These are phyloP conservation scores for Phthorimaea operculella DNA, from an alignment of 1,140 invertebrate species.

Conservation along the genomic window DNA sequence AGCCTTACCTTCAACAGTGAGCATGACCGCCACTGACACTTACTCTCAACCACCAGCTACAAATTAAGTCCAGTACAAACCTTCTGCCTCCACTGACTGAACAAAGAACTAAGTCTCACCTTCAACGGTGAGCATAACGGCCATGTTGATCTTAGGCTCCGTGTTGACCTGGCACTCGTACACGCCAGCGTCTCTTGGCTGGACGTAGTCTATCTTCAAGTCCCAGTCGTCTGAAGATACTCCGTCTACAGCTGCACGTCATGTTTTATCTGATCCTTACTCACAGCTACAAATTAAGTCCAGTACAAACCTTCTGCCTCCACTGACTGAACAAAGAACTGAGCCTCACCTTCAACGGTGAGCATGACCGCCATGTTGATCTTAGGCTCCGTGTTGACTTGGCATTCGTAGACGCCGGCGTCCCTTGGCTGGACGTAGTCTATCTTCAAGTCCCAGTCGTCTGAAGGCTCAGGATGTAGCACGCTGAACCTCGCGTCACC, in stretches of 20 bases:
- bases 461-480: slow-evolving; percentile 83
- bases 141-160: slow-evolving; percentile 87
- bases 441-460: slow-evolving; percentile 92
- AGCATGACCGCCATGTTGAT: slow-evolving; percentile 83
- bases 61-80: too few species aligned
- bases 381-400: slow-evolving; percentile 87
- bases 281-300: too few species aligned
- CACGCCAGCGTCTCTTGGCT: slow-evolving; percentile 84
- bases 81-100: background rate
- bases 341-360: slow-evolving; percentile 80
- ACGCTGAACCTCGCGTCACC: slow-evolving; percentile 88
- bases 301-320: too few species aligned
- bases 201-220: slow-evolving; percentile 88
- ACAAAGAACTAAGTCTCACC: slow-evolving; percentile 67
- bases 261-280: too few species aligned
- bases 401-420: slow-evolving; percentile 89
- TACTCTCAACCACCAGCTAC: too few species aligned
- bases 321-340: background rate
- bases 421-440: slow-evolving; percentile 87
- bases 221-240: slow-evolving; percentile 94
- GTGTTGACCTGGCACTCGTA: slow-evolving; percentile 91
- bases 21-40: slow-evolving; percentile 79
- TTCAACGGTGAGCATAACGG: slow-evolving; percentile 80
- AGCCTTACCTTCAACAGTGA: slow-evolving; percentile 83
- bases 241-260: too few species aligned